Evolutionary conservation across 2,888 invertebrate species (phyloP).

Genomic region (Parnassius orleans): DNA sequence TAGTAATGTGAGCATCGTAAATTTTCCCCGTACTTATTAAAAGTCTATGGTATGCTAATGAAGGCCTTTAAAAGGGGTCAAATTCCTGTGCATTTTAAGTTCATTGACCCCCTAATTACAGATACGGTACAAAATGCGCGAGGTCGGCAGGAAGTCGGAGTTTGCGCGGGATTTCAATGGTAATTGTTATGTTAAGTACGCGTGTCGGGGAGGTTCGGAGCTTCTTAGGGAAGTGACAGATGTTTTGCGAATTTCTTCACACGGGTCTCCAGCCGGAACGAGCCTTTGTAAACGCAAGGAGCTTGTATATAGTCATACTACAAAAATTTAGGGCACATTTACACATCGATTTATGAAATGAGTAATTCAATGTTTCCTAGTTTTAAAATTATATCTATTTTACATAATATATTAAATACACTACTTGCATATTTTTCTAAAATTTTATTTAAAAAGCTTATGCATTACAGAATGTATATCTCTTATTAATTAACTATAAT

Average conservation of each 20-base stretch:
- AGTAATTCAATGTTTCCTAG: too few species aligned
- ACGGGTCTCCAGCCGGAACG: neutral
- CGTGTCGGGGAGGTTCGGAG: slow-evolving; percentile 16
- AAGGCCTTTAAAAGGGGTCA: slow-evolving; percentile 14
- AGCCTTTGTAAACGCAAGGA: neutral
- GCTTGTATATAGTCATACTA: too few species aligned
- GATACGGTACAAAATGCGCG: slow-evolving; percentile 8
- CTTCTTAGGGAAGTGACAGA: slow-evolving; percentile 19
- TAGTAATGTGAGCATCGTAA: neutral
- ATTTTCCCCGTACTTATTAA: neutral
- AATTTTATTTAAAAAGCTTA: too few species aligned
- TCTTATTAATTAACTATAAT: too few species aligned
- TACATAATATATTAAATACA: too few species aligned
- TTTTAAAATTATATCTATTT: too few species aligned
- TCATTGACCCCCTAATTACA: slow-evolving; percentile 23
- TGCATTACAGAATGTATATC: too few species aligned
- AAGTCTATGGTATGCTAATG: slow-evolving; percentile 2
- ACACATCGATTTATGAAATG: too few species aligned
- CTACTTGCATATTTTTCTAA: too few species aligned
- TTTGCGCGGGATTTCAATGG: slow-evolving; percentile 26
- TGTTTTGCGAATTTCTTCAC: slow-evolving; percentile 14
- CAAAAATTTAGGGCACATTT: too few species aligned
- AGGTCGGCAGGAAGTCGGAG: slow-evolving; percentile 23
- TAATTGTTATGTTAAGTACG: slow-evolving; percentile 25
- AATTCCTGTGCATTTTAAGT: slow-evolving; percentile 12